Percentiles rank a stretch among this genome's conserved stretches.
Evolutionary conservation across 2,888 invertebrate species (phyloP).

Genomic region (Boloria selene): DNA sequence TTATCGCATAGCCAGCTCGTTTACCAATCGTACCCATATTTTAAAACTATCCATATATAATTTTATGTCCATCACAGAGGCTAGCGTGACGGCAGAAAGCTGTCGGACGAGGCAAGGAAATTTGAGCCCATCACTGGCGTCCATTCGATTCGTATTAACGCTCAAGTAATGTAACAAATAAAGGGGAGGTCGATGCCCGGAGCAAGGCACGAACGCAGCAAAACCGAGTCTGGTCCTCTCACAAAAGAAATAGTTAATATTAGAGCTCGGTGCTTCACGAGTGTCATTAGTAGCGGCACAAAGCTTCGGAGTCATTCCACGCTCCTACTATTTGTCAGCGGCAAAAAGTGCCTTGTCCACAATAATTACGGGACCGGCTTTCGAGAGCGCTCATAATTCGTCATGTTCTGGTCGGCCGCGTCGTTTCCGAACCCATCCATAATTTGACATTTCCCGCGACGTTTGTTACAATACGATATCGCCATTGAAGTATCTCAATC

Average conservation of each 20-base stretch:
- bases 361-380: conserved; percentile 81
- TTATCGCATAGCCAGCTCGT: conserved; percentile 42
- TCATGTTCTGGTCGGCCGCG: conserved; percentile 80
- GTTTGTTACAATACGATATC: conserved; percentile 59
- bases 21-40: conserved; percentile 41
- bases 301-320: conserved; percentile 77
- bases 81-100: conserved; percentile 71
- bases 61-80: conserved; percentile 65
- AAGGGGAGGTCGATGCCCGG: conserved; percentile 73
- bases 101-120: conserved; percentile 65
- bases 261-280: conserved; percentile 70
- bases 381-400: conserved; percentile 78
- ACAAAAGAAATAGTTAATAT: conserved; percentile 81
- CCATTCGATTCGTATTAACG: conserved; percentile 78
- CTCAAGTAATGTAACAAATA: conserved; percentile 72
- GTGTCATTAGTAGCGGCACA: conserved; percentile 80
- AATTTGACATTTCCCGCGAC: conserved; percentile 78
- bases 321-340: conserved; percentile 80
- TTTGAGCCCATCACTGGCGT: conserved; percentile 70
- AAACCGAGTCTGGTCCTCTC: conserved; percentile 65
- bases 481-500: conserved; percentile 48
- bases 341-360: conserved; percentile 81
- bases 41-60: conserved; percentile 57
- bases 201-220: conserved; percentile 62
- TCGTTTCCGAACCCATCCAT: conserved; percentile 75